Percentiles rank a stretch among this genome's conserved stretches.
Evolutionary conservation across 2,113 vertebrate species (phyloP).

Genomic region (Eonycteris spelaea): DNA sequence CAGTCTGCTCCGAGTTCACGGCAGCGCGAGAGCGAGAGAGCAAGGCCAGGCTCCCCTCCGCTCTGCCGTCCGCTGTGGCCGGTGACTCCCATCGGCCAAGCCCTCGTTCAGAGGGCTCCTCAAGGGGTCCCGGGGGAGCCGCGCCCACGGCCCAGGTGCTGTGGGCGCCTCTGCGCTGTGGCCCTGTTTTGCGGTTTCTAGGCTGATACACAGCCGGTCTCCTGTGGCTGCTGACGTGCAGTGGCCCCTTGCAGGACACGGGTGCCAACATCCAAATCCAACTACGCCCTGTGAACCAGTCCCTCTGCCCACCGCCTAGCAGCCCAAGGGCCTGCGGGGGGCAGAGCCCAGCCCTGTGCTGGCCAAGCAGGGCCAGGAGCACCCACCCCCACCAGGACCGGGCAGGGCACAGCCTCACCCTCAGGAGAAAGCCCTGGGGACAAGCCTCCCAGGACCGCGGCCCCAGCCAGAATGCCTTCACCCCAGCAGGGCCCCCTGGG

Average conservation of each 20-base stretch:
- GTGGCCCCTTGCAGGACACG: too few species aligned
- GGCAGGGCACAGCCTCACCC: too few species aligned
- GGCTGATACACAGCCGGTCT: neutral
- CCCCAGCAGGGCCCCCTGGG: too few species aligned
- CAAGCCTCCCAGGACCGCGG: neutral
- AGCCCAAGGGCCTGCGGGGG: neutral
- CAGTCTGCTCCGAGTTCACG: neutral
- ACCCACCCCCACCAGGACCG: neutral
- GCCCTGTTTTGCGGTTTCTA: neutral
- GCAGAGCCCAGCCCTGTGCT: neutral
- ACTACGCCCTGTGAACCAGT: neutral
- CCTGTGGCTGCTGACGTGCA: neutral
- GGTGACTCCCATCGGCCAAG: too few species aligned
- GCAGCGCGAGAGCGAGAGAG: too few species aligned
- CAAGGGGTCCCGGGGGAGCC: too few species aligned
- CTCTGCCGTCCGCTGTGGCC: neutral
- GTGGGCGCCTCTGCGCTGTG: too few species aligned
- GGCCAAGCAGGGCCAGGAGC: neutral
- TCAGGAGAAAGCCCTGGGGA: neutral
- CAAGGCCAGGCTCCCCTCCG: neutral
- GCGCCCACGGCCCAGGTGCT: too few species aligned
- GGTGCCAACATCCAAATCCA: too few species aligned
- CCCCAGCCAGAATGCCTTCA: neutral
- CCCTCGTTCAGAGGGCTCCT: too few species aligned
- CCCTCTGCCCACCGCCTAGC: neutral